Conservation (phyloP, 2,797 vertebrate genomes). For the Peromyscus nudipes region DNA sequence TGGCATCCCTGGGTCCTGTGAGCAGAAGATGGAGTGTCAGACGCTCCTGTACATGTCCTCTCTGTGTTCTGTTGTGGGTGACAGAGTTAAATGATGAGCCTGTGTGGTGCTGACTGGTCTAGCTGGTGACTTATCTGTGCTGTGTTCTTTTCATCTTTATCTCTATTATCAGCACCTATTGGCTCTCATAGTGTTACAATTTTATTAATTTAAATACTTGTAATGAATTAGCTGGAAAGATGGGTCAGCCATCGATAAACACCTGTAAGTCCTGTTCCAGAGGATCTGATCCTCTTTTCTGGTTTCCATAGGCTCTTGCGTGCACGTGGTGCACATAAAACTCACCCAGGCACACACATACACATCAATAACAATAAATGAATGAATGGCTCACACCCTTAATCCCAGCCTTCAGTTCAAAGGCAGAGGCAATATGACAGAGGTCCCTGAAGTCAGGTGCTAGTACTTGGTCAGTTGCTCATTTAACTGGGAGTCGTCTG, state of each 20-base stretch:
- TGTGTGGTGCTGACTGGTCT: not conserved
- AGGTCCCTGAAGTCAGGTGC: not conserved
- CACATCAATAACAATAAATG: not conserved
- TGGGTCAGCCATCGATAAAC: not conserved
- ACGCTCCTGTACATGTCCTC: not conserved
- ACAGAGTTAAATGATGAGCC: not conserved
- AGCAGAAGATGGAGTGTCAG: not conserved
- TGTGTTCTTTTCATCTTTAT: constrained; percentile 22
- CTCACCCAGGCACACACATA: not conserved
- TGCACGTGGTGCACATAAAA: not conserved
- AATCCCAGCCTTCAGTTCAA: not conserved
- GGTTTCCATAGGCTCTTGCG: not conserved
- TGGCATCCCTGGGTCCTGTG: not conserved
- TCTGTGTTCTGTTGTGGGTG: not conserved
- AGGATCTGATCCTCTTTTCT: not conserved
- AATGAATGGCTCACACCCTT: not conserved
- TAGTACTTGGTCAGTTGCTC: not conserved
- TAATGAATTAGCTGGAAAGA: not conserved
- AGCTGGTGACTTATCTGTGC: not conserved
- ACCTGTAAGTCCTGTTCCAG: not conserved
- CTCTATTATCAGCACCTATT: not conserved
- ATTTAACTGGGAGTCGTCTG: not conserved
- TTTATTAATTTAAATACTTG: not conserved
- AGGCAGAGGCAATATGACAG: not conserved
- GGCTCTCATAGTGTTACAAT: not conserved